phyloP scores from a whole-genome alignment of 2,113 vertebrate species.

The Craseonycteris thonglongyai region DNA sequence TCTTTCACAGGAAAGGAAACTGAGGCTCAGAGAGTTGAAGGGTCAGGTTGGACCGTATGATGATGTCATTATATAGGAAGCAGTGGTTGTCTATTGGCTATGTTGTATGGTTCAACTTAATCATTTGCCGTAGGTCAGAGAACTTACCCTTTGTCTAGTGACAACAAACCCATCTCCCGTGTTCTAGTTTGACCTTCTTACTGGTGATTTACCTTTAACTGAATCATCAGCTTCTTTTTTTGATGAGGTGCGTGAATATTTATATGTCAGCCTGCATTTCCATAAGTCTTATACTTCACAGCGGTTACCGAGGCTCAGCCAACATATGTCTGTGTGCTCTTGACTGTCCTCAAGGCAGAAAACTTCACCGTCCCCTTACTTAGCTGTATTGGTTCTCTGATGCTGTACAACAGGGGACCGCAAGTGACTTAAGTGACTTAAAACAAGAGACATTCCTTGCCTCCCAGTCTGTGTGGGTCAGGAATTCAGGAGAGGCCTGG shows the following conservation, averaged over 20 bases:
- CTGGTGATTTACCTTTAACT: neutral
- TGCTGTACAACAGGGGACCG: neutral
- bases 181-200: neutral
- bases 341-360: neutral
- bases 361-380: neutral
- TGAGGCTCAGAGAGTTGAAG: neutral
- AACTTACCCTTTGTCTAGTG: neutral
- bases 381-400: neutral
- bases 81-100: neutral
- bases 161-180: neutral
- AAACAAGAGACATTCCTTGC: neutral
- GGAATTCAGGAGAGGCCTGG: neutral
- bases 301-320: neutral
- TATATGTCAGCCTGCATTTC: neutral
- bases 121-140: neutral
- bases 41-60: neutral
- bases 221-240: neutral
- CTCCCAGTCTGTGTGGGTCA: neutral
- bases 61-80: neutral
- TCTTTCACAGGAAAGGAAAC: neutral
- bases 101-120: neutral
- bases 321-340: accelerated
- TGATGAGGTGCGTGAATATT: neutral
- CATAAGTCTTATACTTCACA: neutral
- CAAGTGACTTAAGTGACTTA: neutral